Conservation (phyloP, 2,888 invertebrate species). For the Auanema sp. region DNA sequence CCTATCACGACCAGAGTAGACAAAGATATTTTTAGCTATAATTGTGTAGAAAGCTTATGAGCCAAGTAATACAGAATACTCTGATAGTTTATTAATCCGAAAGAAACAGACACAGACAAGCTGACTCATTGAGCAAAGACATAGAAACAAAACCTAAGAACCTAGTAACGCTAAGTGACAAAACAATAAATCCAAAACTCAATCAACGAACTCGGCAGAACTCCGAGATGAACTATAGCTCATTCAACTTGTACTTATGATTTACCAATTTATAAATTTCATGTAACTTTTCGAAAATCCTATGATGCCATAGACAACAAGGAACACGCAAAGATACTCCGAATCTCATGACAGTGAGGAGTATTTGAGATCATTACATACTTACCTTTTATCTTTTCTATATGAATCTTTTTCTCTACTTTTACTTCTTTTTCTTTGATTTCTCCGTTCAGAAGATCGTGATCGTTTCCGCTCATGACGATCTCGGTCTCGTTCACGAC, state of each 20-base stretch:
- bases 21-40: no score
- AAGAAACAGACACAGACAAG: no score
- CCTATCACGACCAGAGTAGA: no score
- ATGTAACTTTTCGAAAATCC: not conserved
- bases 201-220: not conserved
- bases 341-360: not conserved
- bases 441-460: no score
- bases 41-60: no score
- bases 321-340: not conserved
- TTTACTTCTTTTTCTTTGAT: not conserved
- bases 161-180: no score
- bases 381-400: no score
- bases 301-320: conserved; percentile 2
- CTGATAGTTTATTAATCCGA: not conserved
- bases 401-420: not conserved
- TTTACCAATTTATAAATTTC: not conserved
- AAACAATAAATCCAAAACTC: not conserved
- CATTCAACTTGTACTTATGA: not conserved
- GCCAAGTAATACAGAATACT: not conserved
- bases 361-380: not conserved
- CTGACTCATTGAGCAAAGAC: no score
- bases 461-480: no score
- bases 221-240: not conserved
- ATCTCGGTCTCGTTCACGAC: not conserved
- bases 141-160: not conserved